A percentile compares a stretch with the other conserved stretches of the same genome.
Conservation (phyloP, 2,113 vertebrate species). For the Toxotes jaculatrix region DNA sequence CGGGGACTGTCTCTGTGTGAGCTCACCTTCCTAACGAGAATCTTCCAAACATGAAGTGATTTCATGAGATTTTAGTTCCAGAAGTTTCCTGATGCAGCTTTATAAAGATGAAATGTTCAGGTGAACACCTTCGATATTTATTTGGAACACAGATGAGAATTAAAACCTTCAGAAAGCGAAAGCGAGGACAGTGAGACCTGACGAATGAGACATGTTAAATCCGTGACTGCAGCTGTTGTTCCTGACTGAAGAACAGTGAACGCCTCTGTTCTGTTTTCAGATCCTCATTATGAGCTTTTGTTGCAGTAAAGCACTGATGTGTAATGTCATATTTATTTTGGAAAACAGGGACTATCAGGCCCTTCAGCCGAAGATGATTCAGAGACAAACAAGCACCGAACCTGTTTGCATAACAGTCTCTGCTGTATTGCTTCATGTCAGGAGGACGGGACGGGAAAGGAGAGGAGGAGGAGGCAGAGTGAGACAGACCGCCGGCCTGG, state of each 20-base stretch:
- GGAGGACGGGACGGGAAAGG: not conserved
- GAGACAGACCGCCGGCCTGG: conserved; percentile 42
- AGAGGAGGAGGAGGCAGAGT: conserved; percentile 35
- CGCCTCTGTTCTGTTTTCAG: not conserved
- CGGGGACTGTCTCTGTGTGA: no score
- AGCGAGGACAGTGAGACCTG: not conserved
- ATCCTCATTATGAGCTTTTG: not conserved
- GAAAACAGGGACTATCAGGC: conserved; percentile 19
- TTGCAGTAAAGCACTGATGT: not conserved
- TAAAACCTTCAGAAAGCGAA: not conserved
- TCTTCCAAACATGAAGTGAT: not conserved
- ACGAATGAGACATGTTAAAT: no score
- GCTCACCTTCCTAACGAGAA: no score
- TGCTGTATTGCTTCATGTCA: conserved; percentile 34
- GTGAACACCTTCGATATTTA: not conserved
- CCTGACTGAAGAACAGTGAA: no score
- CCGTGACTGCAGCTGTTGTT: no score
- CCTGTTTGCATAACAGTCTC: conserved; percentile 46
- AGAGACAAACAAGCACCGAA: conserved; percentile 37
- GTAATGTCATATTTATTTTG: conserved; percentile 34
- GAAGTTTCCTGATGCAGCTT: not conserved
- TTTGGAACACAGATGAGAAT: not conserved
- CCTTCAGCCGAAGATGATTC: conserved; percentile 51
- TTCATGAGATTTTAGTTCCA: not conserved
- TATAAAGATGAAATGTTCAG: not conserved